Evolutionary conservation across 2,797 vertebrate species (phyloP).

Genomic region (Phoxinus dragarum): DNA sequence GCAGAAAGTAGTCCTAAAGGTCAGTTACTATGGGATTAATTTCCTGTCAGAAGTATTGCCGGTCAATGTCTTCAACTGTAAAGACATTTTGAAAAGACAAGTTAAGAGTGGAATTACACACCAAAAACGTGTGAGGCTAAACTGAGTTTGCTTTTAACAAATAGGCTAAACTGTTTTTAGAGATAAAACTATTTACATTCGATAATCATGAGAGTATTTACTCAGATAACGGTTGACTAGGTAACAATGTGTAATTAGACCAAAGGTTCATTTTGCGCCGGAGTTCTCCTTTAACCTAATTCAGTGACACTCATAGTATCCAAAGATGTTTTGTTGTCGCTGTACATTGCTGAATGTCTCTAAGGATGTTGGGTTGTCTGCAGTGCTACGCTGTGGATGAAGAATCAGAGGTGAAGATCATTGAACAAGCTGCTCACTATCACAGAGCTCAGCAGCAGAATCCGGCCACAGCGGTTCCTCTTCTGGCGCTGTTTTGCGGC

Average conservation of each 20-base stretch:
- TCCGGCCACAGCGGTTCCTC: slow-evolving; percentile 74
- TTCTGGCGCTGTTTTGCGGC: slow-evolving; percentile 81
- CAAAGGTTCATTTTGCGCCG: too few relatives aligned
- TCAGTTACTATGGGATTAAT: slow-evolving; percentile 52
- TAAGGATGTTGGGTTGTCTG: background rate
- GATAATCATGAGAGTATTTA: too few relatives aligned
- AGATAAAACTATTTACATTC: too few relatives aligned
- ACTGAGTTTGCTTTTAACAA: too few relatives aligned
- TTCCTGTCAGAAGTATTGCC: background rate
- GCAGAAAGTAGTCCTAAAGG: slow-evolving; percentile 82
- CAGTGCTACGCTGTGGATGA: slow-evolving; percentile 81
- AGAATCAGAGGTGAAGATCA: slow-evolving; percentile 75
- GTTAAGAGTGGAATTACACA: background rate
- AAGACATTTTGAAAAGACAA: too few relatives aligned
- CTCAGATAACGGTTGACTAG: too few relatives aligned
- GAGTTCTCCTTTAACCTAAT: too few relatives aligned
- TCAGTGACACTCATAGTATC: too few relatives aligned
- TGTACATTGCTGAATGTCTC: background rate
- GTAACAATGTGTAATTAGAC: too few relatives aligned
- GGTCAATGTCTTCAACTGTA: background rate
- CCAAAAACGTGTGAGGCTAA: background rate
- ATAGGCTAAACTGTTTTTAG: too few relatives aligned
- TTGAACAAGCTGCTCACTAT: slow-evolving; percentile 78
- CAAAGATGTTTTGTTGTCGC: background rate
- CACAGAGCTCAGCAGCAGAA: slow-evolving; percentile 73